phyloP scores from a whole-genome alignment of 2,888 invertebrate genomes.

The Scaptomyza flava region DNA sequence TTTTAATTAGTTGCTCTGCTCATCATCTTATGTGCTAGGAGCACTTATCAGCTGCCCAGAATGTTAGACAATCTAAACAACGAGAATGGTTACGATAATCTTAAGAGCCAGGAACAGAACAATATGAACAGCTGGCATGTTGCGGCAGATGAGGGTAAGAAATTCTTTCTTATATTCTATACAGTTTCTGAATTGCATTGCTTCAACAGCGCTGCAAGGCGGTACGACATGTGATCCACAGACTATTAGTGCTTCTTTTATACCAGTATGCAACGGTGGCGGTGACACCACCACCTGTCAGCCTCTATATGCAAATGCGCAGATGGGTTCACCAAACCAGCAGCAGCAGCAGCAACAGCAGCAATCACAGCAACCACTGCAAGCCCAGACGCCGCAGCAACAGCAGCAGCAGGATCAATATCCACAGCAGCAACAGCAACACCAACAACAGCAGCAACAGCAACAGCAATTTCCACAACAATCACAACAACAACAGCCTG shows the following conservation, averaged over 20 bases:
- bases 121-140: slow-evolving; percentile 6
- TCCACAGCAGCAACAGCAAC: slow-evolving; percentile 4
- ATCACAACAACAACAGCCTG: slow-evolving; percentile 13
- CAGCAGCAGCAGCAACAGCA: slow-evolving; percentile 14
- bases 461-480: slow-evolving; percentile 18
- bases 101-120: slow-evolving; percentile 13
- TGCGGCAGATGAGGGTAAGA: slow-evolving; percentile 12
- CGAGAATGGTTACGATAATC: slow-evolving; percentile 7
- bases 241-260: neutral
- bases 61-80: slow-evolving; percentile 23
- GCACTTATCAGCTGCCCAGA: slow-evolving; percentile 29
- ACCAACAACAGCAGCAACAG: neutral
- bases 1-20: slow-evolving; percentile 39
- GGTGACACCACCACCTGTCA: slow-evolving; percentile 9
- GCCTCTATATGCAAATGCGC: neutral
- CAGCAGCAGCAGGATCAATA: slow-evolving; percentile 7
- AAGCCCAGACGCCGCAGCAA: neutral
- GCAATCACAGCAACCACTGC: neutral
- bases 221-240: slow-evolving; percentile 4
- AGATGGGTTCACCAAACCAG: slow-evolving; percentile 2
- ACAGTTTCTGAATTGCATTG: neutral
- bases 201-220: slow-evolving; percentile 7
- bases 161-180: neutral
- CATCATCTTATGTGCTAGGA: slow-evolving; percentile 25
- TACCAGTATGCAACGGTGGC: neutral